These are phyloP conservation scores for Thamnophis sirtalis DNA, from an alignment of 2,113 vertebrate species.

Conservation along the genomic window DNA sequence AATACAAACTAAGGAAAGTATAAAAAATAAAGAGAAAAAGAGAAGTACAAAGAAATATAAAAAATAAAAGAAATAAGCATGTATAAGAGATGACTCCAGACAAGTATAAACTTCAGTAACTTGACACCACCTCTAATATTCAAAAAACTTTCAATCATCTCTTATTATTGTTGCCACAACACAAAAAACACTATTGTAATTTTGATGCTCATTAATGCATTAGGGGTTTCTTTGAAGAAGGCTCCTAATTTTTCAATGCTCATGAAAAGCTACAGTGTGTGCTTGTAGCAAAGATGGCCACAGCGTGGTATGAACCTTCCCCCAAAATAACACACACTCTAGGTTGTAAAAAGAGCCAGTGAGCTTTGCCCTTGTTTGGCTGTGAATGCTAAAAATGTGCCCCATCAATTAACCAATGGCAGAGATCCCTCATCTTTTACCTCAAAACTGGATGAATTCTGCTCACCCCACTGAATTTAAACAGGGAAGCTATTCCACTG, in stretches of 20 bases:
- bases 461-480: background rate
- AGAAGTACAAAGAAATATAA: background rate
- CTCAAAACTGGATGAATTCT: background rate
- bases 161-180: background rate
- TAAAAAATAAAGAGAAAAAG: background rate
- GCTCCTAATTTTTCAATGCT: background rate
- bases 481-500: constrained; percentile 7
- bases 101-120: background rate
- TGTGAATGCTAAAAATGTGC: background rate
- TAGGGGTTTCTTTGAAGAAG: background rate
- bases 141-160: background rate
- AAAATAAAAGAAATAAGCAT: background rate
- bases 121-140: background rate
- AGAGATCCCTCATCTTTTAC: background rate
- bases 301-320: background rate
- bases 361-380: constrained; percentile 14
- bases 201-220: background rate
- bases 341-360: background rate
- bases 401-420: background rate
- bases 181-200: background rate
- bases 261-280: background rate
- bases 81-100: background rate
- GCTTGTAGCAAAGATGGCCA: background rate
- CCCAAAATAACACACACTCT: constrained; percentile 7
- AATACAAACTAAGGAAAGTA: background rate